Percentiles rank a stretch among this genome's conserved stretches.
Conservation (phyloP, 2,797 vertebrate species). For the Smutsia temminckii region DNA sequence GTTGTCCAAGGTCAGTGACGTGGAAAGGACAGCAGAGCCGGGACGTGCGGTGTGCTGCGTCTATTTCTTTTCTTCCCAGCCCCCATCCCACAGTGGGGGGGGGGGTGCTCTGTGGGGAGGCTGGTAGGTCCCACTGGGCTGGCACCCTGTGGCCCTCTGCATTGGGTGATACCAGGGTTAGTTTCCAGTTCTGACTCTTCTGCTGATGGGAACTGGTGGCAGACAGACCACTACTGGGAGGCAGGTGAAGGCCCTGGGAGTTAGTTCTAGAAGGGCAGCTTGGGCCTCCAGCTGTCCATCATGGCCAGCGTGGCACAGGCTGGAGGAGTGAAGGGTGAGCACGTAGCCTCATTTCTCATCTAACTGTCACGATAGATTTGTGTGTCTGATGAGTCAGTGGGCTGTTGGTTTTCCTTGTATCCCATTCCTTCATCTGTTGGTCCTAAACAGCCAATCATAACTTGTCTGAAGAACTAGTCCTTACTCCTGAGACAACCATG, state of each 20-base stretch:
- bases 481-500: not conserved
- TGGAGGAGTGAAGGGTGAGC: not conserved
- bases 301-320: accelerated
- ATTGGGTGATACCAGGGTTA: not conserved
- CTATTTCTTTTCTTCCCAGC: not conserved
- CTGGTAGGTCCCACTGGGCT: not conserved
- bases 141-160: not conserved
- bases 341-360: not conserved
- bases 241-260: not conserved
- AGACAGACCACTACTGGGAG: not conserved
- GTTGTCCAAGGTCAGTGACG: not conserved
- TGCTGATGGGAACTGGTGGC: not conserved
- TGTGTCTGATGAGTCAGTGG: not conserved
- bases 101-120: not conserved
- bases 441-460: not conserved
- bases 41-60: not conserved
- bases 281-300: no score
- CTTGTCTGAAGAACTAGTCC: not conserved
- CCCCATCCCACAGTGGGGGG: not conserved
- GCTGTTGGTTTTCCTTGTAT: not conserved
- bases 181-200: not conserved
- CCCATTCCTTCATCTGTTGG: not conserved
- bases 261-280: not conserved
- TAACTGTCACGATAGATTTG: not conserved
- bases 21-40: not conserved